phyloP scores from a whole-genome alignment of 2,797 vertebrate species.

The Trachurus trachurus region DNA sequence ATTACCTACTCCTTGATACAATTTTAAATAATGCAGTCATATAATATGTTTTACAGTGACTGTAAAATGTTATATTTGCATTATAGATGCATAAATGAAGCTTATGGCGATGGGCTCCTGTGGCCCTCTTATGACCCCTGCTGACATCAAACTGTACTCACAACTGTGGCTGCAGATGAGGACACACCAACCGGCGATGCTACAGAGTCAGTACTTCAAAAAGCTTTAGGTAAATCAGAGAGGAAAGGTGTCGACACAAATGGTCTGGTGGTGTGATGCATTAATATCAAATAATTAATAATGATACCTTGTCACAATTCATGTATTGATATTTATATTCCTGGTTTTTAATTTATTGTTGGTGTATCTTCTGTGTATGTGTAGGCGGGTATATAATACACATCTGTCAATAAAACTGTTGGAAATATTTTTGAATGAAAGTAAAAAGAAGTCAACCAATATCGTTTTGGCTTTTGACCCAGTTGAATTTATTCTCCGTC shows the following conservation, averaged over 20 bases:
- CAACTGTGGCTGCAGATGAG: conserved; percentile 21
- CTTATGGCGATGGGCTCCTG: neutral
- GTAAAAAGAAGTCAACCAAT: conserved; percentile 3
- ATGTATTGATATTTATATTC: no score
- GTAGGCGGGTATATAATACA: no score
- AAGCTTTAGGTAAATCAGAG: neutral
- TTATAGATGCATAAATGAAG: neutral
- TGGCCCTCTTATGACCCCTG: conserved; percentile 65
- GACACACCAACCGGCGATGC: neutral
- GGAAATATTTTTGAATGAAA: no score
- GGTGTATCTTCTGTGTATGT: no score
- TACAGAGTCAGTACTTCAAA: neutral
- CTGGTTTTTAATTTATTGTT: no score
- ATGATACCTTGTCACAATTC: no score
- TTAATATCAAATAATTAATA: neutral
- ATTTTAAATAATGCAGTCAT: neutral
- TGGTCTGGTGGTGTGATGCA: neutral
- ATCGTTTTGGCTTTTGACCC: conserved; percentile 42
- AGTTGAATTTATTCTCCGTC: conserved; percentile 70
- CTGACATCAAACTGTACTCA: conserved; percentile 58
- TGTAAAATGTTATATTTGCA: neutral
- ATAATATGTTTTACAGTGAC: neutral
- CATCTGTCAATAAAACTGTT: no score
- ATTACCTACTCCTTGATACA: neutral
- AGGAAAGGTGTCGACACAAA: neutral